These are phyloP conservation scores for Tympanoctomys barrerae DNA, from an alignment of 2,797 vertebrate species.

Conservation along the genomic window DNA sequence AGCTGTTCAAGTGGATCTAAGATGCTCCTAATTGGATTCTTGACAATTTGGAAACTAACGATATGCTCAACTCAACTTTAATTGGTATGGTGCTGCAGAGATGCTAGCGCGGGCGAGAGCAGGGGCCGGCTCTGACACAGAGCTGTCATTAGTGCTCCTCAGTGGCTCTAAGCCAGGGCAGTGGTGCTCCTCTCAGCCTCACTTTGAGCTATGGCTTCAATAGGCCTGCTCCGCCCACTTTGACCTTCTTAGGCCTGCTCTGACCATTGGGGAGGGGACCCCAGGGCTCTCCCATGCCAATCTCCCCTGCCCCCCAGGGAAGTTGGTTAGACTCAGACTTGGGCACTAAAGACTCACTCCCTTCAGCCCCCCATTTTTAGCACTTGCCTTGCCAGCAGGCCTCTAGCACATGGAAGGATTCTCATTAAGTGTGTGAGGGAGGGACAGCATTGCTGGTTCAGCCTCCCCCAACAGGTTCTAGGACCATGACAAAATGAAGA, in stretches of 20 bases:
- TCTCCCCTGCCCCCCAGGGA: background rate
- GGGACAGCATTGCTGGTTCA: background rate
- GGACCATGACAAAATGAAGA: background rate
- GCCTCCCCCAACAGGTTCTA: background rate
- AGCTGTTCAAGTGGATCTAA: constrained; percentile 74
- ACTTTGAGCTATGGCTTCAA: background rate
- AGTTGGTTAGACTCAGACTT: background rate
- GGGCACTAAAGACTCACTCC: background rate
- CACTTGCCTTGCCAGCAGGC: fast-evolving
- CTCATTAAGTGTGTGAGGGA: fast-evolving
- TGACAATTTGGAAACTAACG: constrained; percentile 73
- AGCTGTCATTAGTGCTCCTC: background rate
- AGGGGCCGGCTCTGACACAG: background rate
- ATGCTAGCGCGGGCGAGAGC: background rate
- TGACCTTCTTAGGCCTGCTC: background rate
- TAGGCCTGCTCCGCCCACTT: too few relatives aligned
- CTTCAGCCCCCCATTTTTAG: background rate
- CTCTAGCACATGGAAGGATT: background rate
- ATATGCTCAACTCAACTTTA: constrained; percentile 21
- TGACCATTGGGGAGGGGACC: background rate
- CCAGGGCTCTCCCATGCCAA: background rate
- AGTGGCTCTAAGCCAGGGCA: background rate
- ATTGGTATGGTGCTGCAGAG: constrained; percentile 66
- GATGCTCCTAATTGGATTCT: constrained; percentile 82
- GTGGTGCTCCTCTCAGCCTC: fast-evolving